Base-by-base conservation (phyloP, 1,140 invertebrate genomes). In the Maniola jurtina region DNA sequence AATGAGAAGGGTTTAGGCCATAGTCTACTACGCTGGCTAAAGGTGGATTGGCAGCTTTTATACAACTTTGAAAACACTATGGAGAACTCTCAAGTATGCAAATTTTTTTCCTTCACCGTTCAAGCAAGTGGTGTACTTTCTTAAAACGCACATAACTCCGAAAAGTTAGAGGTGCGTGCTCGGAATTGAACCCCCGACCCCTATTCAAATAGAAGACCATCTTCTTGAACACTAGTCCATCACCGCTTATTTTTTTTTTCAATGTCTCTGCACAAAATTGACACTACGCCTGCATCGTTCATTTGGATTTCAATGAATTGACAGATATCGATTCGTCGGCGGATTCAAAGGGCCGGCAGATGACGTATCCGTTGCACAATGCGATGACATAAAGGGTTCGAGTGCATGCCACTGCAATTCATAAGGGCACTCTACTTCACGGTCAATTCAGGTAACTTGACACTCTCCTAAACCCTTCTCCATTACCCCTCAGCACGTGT, bases 281-380 rank as follows among this genome's bases (percentile, higher is more conserved):
- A 68, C 66, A 68, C 66, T 63, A 55, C 52, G 58, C 67, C 67
- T 50, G 61, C 67, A 69, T 69, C 62, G n/a, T 61, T 69, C 58
- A 52, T 66, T 68, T 68, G 54, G 47, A 64, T 64, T 64, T 52
- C 57, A 66, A 67, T 68, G 65, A 70, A 73, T 62, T 71, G 66
- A 69, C 68, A 68, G 50, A 73, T 66, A 64, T 73, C 63, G 54
- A 55, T 54, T 54, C 61, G 79, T 84, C 86, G 86, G 87, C 75
- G 65, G 75, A 77, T 68, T 84, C 81, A 88, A 88, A 88, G 82
- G 67, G 58, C 40, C 70, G 79, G 80, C 87, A 86, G 84, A 86
- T 89, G 87, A 89, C 81, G 77, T 84, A 84, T 85, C 77, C 75
- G 61, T 89, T 88, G 85, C 84, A 87, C 86, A 89, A 89, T 83